phyloP scores from a whole-genome alignment of 2,113 vertebrate genomes.

The Triplophysa dalaica region DNA sequence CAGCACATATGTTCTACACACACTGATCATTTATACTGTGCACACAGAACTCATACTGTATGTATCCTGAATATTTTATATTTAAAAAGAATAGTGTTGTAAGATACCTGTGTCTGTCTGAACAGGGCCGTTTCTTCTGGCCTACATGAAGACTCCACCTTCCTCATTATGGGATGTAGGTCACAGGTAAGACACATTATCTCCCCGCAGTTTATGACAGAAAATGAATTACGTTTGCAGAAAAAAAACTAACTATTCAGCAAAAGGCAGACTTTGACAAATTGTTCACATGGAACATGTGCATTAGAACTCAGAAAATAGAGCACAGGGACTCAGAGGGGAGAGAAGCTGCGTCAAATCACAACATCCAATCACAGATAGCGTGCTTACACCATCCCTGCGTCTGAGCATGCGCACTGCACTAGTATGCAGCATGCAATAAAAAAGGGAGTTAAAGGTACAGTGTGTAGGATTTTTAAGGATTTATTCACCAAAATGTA shows the following conservation, averaged over 20 bases:
- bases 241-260: slow-evolving; percentile 68
- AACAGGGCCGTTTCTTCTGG: background rate
- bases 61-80: no score
- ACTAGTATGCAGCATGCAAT: no score
- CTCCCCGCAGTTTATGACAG: slow-evolving; percentile 44
- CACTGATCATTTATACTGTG: no score
- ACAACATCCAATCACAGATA: background rate
- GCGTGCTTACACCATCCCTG: background rate
- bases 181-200: background rate
- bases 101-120: background rate
- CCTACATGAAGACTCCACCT: background rate
- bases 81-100: no score
- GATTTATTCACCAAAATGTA: no score
- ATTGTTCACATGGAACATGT: slow-evolving; percentile 48
- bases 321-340: background rate
- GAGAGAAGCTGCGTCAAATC: background rate
- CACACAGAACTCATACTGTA: no score
- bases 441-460: no score
- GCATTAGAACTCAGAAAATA: background rate
- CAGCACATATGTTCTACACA: no score
- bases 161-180: slow-evolving; percentile 58
- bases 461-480: no score
- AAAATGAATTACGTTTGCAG: slow-evolving; percentile 61
- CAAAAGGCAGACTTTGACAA: slow-evolving; percentile 67
- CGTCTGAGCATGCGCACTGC: no score